A percentile compares a stretch with the other conserved stretches of the same genome.
Evolutionary conservation across 2,797 vertebrate genomes (phyloP).

Genomic region (Pterois miles): DNA sequence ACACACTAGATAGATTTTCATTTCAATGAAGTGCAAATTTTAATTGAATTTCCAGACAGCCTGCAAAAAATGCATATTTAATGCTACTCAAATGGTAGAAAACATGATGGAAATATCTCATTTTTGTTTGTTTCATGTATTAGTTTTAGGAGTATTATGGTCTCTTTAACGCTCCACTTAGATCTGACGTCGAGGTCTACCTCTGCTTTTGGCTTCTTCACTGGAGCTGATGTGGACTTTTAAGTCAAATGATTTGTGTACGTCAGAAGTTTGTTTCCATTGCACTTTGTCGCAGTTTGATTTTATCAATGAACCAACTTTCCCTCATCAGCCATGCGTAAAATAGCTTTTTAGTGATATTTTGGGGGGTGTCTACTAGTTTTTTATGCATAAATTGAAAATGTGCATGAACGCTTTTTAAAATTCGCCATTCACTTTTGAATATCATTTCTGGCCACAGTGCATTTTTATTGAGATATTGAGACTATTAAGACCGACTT

Average conservation of each 20-base stretch:
- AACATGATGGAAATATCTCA: not conserved
- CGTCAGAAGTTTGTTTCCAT: not conserved
- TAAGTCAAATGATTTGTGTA: not conserved
- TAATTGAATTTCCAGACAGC: not conserved
- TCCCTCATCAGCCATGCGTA: not conserved
- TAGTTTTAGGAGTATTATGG: not conserved
- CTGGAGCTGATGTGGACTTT: not conserved
- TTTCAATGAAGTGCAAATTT: too few relatives aligned
- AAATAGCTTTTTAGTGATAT: not conserved
- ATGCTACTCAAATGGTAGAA: not conserved
- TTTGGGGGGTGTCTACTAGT: not conserved
- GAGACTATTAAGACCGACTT: not conserved
- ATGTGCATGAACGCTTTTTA: not conserved
- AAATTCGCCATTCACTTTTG: not conserved
- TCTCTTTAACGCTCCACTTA: not conserved
- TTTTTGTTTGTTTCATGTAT: not conserved
- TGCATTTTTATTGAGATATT: not conserved
- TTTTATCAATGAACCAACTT: not conserved
- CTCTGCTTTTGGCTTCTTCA: not conserved
- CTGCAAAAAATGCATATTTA: not conserved
- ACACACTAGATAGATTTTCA: not conserved
- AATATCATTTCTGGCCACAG: not conserved
- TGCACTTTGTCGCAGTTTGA: not conserved
- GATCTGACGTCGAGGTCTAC: not conserved
- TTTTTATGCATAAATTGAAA: not conserved